These are phyloP conservation scores for Raphicerus campestris DNA, from an alignment of 2,113 vertebrate species.

Conservation along the genomic window DNA sequence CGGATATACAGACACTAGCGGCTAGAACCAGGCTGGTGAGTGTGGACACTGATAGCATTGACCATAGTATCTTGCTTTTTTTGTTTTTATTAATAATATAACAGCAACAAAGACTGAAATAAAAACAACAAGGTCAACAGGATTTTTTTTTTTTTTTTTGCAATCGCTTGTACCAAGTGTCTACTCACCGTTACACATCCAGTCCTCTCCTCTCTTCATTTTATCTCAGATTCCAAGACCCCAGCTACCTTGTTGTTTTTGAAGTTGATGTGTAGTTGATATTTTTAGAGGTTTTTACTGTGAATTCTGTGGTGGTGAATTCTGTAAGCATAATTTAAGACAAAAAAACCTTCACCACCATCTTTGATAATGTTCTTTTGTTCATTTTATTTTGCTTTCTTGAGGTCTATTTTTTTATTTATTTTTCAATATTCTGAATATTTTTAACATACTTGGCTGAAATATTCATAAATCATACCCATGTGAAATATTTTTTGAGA, in stretches of 20 bases:
- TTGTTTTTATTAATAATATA: neutral
- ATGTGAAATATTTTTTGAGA: neutral
- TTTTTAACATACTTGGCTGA: neutral
- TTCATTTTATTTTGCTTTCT: neutral
- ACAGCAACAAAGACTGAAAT: neutral
- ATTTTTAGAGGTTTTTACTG: neutral
- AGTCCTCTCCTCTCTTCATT: neutral
- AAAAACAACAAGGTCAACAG: neutral
- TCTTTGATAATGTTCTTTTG: neutral
- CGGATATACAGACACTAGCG: neutral
- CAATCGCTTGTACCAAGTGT: neutral
- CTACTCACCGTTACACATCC: neutral
- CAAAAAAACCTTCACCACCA: neutral
- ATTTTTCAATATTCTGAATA: neutral
- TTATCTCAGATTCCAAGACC: neutral
- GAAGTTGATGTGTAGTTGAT: neutral
- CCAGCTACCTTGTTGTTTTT: neutral
- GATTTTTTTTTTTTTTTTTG: neutral
- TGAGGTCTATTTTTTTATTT: neutral
- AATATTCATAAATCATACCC: neutral
- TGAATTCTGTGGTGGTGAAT: neutral
- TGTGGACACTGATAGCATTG: neutral
- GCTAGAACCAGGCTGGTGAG: neutral
- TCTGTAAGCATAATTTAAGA: neutral
- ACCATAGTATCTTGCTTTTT: neutral